phyloP scores from a whole-genome alignment of 2,797 vertebrate species.

The Galagoides demidoff region DNA sequence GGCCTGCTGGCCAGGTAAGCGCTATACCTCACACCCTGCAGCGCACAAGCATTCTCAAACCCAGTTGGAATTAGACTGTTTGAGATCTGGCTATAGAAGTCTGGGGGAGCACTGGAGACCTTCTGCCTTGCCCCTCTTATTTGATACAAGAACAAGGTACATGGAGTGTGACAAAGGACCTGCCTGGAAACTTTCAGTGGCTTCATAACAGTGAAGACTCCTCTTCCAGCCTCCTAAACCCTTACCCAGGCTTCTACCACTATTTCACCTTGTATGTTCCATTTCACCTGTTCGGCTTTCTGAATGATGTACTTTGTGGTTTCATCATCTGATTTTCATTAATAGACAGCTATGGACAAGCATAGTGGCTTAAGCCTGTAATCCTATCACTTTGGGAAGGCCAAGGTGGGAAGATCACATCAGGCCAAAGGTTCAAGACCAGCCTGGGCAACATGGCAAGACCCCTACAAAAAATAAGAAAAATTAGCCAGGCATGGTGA shows the following conservation, averaged over 20 bases:
- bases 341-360: neutral
- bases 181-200: neutral
- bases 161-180: neutral
- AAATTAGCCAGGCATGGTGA: neutral
- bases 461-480: neutral
- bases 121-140: neutral
- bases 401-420: neutral
- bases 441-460: neutral
- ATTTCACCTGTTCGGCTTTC: neutral
- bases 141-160: neutral
- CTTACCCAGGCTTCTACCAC: neutral
- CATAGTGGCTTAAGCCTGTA: neutral
- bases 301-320: constrained; percentile 3
- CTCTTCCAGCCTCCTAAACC: neutral
- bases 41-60: neutral
- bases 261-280: neutral
- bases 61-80: neutral
- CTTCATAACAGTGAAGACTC: neutral
- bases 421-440: neutral
- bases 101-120: neutral
- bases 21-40: neutral
- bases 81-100: constrained; percentile 34
- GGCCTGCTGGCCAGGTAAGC: neutral
- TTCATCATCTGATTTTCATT: constrained; percentile 67
- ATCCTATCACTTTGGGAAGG: neutral